Percentiles rank a stretch among this genome's conserved stretches.
Conservation (phyloP, 2,888 invertebrate genomes). For the Cephus runcator region DNA sequence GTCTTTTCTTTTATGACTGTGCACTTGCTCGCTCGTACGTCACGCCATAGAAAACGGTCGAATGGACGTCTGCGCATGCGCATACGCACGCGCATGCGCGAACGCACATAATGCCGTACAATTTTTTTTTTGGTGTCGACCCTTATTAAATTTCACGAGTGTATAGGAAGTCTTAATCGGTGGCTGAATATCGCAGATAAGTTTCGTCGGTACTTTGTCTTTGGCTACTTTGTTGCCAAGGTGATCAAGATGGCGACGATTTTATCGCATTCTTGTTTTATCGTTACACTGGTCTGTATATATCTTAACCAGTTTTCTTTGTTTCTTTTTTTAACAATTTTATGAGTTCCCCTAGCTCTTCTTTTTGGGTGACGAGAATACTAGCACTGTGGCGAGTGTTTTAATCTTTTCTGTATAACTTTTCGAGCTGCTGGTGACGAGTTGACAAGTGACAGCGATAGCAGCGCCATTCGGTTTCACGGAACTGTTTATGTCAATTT, state of each 20-base stretch:
- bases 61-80: neutral
- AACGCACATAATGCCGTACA: neutral
- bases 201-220: constrained; percentile 23
- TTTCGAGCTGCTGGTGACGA: neutral
- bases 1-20: neutral
- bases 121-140: constrained; percentile 19
- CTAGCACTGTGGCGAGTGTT: neutral
- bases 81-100: neutral
- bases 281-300: neutral
- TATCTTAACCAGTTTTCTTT: neutral
- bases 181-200: constrained; percentile 25
- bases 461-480: neutral
- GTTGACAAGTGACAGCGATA: neutral
- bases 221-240: constrained; percentile 34
- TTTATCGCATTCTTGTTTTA: neutral
- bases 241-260: neutral
- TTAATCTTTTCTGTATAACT: neutral
- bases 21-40: neutral
- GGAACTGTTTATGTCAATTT: neutral
- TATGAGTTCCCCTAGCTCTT: neutral
- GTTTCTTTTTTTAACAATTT: neutral
- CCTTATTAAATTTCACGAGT: constrained; percentile 42
- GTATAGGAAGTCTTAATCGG: constrained; percentile 42
- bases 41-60: neutral
- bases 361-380: neutral